Base-by-base conservation (phyloP, 1,140 invertebrate species). In the Aphaenogaster floridana region DNA sequence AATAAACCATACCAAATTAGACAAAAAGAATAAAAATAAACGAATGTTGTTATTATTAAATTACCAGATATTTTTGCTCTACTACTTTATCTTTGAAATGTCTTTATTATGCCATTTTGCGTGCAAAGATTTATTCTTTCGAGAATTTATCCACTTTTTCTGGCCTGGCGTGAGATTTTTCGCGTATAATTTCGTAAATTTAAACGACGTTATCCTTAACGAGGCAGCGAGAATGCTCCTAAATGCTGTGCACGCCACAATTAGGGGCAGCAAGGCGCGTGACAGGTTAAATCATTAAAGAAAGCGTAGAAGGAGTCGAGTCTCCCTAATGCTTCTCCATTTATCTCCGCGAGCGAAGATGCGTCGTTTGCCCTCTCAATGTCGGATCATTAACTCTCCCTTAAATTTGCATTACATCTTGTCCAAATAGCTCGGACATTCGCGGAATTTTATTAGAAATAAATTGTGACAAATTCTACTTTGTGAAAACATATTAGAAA, bases 231-330 rank as follows among this genome's bases (percentile, higher is more conserved):
- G 28, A 8, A 52, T n/a, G 5, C 17, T 36, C 7, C 36, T 79
- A 86, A 86, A 86, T 86, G 61, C 36, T 61, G 61, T 45, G 21
- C 36, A 52, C 45, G 69, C 36, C 68, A 71, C 50, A 87, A 84
- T 87, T 87, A 87, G 64, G 34, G 52, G 13, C 66, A 28, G 28
- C 28, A 50, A 48, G 57, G 59, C 21, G 21, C 69, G 57, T 48
- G 77, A 63, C 86, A 59, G 17, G 57, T 84, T 87, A 74, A 83
- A 76, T 74, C 86, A 45, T 87, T 84, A 84, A 83, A 81, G 42
- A 81, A 69, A 83, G n/a, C 21, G 42, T 52, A 72, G 34, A 64
- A 63, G 68, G 39, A 48, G 68, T 39, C 28, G 36, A 13, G 21
- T 66, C 36, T 83, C 28, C 11, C 57, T 83, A 45, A 61, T 52